Conservation (phyloP, 2,113 vertebrate genomes). For the Pluvianellus socialis region DNA sequence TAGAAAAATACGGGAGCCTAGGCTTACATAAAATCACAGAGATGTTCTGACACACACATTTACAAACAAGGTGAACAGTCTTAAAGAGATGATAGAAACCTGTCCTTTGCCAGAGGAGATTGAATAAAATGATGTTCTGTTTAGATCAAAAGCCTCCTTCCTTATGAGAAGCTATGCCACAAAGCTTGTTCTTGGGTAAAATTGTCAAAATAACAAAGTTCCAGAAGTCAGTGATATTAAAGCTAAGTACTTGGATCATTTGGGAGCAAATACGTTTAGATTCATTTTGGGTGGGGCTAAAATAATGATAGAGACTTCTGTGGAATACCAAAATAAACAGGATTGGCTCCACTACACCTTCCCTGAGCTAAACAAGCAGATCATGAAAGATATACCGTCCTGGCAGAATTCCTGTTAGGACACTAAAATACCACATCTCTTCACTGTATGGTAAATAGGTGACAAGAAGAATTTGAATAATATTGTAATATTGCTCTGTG, state of each 20-base stretch:
- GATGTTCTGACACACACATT: background rate
- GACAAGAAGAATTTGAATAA: background rate
- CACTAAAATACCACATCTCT: background rate
- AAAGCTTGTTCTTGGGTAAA: background rate
- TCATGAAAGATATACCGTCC: background rate
- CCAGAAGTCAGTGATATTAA: background rate
- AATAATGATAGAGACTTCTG: background rate
- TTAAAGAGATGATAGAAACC: background rate
- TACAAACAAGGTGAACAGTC: background rate
- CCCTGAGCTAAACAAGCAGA: background rate
- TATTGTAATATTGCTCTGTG: background rate
- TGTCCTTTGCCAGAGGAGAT: background rate
- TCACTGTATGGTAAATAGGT: background rate
- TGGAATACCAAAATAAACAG: background rate
- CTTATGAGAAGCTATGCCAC: background rate
- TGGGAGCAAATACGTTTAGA: background rate
- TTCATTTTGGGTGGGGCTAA: background rate
- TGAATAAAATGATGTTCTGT: background rate
- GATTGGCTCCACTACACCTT: background rate
- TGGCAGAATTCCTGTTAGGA: background rate
- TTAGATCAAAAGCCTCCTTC: background rate
- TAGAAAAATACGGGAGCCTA: background rate
- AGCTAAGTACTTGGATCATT: background rate
- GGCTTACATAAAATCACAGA: background rate
- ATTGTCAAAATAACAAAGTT: background rate